Evolutionary conservation across 2,113 vertebrate species (phyloP), one percentile per base, ranked within the genome.

Genomic region (Lepisosteus oculatus): DNA sequence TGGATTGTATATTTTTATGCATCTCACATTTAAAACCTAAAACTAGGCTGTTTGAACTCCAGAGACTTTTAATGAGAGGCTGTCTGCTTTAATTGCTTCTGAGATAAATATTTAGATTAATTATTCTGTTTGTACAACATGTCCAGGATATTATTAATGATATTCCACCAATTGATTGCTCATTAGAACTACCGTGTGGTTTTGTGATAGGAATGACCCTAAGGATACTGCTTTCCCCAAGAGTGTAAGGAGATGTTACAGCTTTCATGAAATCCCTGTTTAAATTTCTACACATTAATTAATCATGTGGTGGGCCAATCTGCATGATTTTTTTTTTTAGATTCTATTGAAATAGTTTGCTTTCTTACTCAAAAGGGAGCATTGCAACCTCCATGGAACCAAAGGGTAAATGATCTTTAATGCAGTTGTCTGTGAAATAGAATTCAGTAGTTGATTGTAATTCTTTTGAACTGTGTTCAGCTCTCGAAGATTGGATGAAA

Each of bases 101-200:
- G 82, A 67, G 84, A 83, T 83, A 85, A 83, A 76, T 74, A 78
- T 85, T 77, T 59, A 81, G 83, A 88, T 87, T 89, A 91, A 90
- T 91, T 90, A 86, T 85, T 88, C 78, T 87, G 81, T 90, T 90
- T 89, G 79, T 85, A 78, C 83, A 81, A 80, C 72, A 67, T 85
- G 82, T 84, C 85, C 1, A 0, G 85, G 81, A 78, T 81, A 88
- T 84, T 80, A 85, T 87, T 87, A 88, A 83, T 81, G 84, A 84
- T 77, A 74, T 78, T 82, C 77, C 1, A 69, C 84, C 87, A 83
- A 89, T 81, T 83, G 87, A 91, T 90, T 82, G 73, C 81, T 90
- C 82, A 75, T 87, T 90, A 79, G 79, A 73, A 82, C 85, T 87
- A 81, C 81, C 78, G 72, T 79, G 85, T 76, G 85, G 84, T 85